These are phyloP conservation scores for Aphidoletes aphidimyza DNA, from an alignment of 2,888 invertebrate species.

Conservation along the genomic window DNA sequence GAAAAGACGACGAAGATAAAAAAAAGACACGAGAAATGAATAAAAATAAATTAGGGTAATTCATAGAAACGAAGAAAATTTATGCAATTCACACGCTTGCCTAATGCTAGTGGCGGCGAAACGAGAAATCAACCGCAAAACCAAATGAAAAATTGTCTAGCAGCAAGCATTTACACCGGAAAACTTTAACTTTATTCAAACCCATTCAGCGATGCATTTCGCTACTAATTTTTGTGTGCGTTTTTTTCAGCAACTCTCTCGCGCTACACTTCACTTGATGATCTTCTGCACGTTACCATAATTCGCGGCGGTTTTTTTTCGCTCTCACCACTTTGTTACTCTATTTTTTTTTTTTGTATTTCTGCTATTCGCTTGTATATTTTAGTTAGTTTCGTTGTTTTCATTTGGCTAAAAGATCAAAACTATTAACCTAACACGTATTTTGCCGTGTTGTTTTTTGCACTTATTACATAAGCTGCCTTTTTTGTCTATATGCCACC, in stretches of 20 bases:
- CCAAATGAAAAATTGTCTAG: background rate
- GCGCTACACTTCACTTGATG: constrained; percentile 19
- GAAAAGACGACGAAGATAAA: background rate
- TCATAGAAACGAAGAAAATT: constrained; percentile 27
- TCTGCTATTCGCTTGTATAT: background rate
- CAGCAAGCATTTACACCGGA: background rate
- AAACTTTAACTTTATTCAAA: constrained; percentile 28
- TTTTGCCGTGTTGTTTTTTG: background rate
- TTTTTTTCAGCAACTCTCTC: background rate
- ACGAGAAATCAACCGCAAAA: constrained; percentile 45
- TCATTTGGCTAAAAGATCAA: constrained; percentile 32
- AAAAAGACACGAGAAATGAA: background rate
- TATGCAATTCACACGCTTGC: constrained; percentile 29
- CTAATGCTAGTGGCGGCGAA: constrained; percentile 6
- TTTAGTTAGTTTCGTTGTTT: background rate
- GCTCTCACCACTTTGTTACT: background rate
- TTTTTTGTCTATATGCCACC: background rate
- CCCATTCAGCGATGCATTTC: background rate
- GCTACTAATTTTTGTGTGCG: background rate
- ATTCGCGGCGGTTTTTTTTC: constrained; percentile 4
- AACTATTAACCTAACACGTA: constrained; percentile 44
- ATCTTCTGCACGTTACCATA: background rate
- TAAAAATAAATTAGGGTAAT: constrained; percentile 41
- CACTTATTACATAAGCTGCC: constrained; percentile 20
- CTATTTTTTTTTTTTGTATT: background rate